These are phyloP conservation scores for Neosilurus hyrtlii DNA, from an alignment of 2,797 vertebrate genomes.

Conservation along the genomic window DNA sequence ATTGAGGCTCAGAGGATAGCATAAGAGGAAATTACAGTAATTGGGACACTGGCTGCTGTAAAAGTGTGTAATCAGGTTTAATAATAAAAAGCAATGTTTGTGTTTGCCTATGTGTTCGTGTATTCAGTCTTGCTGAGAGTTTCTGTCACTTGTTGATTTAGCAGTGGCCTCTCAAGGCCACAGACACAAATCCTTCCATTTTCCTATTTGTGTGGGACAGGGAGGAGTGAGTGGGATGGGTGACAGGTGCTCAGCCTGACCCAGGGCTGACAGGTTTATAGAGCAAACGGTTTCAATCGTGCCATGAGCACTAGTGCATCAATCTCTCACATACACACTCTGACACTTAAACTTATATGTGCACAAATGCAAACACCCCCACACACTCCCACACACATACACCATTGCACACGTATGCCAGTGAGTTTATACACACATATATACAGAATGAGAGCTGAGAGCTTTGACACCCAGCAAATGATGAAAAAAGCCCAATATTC, in stretches of 20 bases:
- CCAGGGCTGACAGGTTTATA: slow-evolving; percentile 74
- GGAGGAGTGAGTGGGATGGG: slow-evolving; percentile 56
- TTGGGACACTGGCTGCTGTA: not conserved
- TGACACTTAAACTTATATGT: slow-evolving; percentile 44
- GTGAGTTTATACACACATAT: not conserved
- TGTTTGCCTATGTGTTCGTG: not conserved
- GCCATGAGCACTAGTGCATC: slow-evolving; percentile 64
- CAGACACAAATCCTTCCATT: slow-evolving; percentile 76
- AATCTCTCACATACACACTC: slow-evolving; percentile 62
- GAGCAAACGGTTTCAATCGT: slow-evolving; percentile 74
- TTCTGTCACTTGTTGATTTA: slow-evolving; percentile 51
- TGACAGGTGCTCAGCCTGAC: slow-evolving; percentile 77
- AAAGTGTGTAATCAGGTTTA: not conserved
- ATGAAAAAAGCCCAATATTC: slow-evolving; percentile 25
- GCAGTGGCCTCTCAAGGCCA: slow-evolving; percentile 70
- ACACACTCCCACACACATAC: slow-evolving; percentile 1
- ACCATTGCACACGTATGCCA: not conserved
- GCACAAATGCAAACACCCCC: not conserved
- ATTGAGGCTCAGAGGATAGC: not conserved
- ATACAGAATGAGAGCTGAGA: slow-evolving; percentile 8
- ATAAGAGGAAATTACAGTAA: not conserved
- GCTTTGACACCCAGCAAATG: slow-evolving; percentile 38
- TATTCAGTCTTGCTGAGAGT: slow-evolving; percentile 33
- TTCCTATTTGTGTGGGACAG: slow-evolving; percentile 69
- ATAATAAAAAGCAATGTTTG: not conserved